Base-by-base conservation (phyloP, 37 sponge, comb jelly and placozoan genomes). In the Beroe ovata region DNA sequence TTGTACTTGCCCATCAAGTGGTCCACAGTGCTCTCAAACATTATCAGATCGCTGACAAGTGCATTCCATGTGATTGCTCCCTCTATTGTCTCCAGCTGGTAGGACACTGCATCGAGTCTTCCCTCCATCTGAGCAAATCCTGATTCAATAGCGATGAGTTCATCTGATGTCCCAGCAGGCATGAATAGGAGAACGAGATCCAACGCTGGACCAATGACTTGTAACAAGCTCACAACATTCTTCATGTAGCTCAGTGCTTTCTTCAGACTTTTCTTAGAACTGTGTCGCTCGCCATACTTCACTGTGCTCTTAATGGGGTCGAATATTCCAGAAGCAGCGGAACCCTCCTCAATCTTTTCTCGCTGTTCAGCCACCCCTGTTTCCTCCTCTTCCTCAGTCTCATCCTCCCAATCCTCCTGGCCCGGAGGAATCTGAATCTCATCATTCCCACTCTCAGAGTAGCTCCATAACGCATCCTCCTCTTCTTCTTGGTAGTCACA, bases 71-170 rank as follows among this genome's bases (percentile, higher is more conserved):
- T 37, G 16, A 8, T 34, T 8, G 25, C 30, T 25, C 30, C 69
- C 16, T 66, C 69, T 18, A 66, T 29, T 32, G 11, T 25, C 2
- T 66, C 69, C 35, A 66, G 16, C 34, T 66, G 25, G 16, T 14
- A 4, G 3, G 69, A 26, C 16, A 66, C 2, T 26, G 69, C 69
- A 66, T 66, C 36, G 11, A 66, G 16, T 4, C 16, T 30, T 26
- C 18, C 36, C 3, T 66, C 36, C 30, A 30, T 66, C 34, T 66
- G 18, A 18, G 69, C 69, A 66, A 33, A 33, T 34, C 69, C 69
- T 2, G 33, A 14, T 16, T 66, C 36, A 66, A 66, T 66, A 34
- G 69, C 69, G 1, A 34, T 66, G 8, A 66, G 69, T 33, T 66
- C 69, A 18, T 25, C 36, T 30, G 69, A 66, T 37, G 29, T 29